Base-by-base conservation (phyloP, 2,797 vertebrate species). In the Ctenopoma multispine region DNA sequence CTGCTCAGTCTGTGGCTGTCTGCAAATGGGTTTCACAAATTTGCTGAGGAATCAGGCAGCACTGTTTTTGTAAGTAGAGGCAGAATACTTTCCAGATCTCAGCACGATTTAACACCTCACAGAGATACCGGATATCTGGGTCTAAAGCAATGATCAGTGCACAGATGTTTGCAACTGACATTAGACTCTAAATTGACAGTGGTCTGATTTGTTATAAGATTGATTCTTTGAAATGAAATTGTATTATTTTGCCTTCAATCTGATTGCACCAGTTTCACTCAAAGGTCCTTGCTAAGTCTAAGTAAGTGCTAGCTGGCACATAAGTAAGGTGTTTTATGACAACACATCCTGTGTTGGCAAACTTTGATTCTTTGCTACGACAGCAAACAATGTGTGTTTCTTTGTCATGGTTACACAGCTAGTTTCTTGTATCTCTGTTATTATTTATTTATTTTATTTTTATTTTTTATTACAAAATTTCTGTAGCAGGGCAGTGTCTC, bases 1-100 rank as follows among this genome's bases (percentile, higher is more conserved):
- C 46, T 63, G 59, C 69, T 41, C 41, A 44, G 69, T 76, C 80
- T 83, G 84, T 34, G 67, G 82, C 66, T 54, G 69, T 79, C 74
- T 83, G 74, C 66, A 76, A 78, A 82, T 82, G 61, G 60, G 60
- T 82, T 83, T 77, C 55, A 34, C 48, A 61, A 77, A 78, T 80
- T 77, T 69, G 58, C 69, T 69, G 44, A 72, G 74, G 61, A 76
- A 79, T 72, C 64, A 65, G 48, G 47, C 72, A 36, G 51, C 43
- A n/a, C 14, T 54, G 66, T 75, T 69, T 74, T 80, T 65, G 65
- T 46, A 41, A 40, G 69, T 69, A 58, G 40, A 49, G n/a, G 58
- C 56, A 27, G 57, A 82, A 83, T 74, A 65, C 50, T 80, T 89
- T 83, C 79, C 75, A 73, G 73, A 66, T 67, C 71, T 80, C 72